Evolutionary conservation across 1,140 invertebrate genomes (phyloP).

Genomic region (Nixonia krombeini): DNA sequence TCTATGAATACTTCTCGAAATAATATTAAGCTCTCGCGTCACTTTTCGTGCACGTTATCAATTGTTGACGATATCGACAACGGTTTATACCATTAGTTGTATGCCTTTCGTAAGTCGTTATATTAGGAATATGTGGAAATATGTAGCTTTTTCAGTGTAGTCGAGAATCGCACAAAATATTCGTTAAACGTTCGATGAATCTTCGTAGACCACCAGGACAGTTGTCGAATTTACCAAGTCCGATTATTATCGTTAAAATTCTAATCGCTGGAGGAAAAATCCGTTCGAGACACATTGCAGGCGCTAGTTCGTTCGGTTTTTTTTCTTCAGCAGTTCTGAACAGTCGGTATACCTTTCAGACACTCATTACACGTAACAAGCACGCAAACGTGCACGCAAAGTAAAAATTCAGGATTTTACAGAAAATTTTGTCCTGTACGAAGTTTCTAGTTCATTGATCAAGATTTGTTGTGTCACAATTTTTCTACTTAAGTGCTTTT

Average conservation of each 20-base stretch:
- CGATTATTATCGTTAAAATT: slow-evolving; percentile 63
- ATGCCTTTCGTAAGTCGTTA: no score
- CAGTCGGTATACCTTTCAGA: slow-evolving; percentile 45
- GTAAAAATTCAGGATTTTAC: slow-evolving; percentile 55
- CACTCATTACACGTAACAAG: slow-evolving; percentile 36
- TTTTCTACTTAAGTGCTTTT: background rate
- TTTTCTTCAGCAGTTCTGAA: no score
- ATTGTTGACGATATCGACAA: no score
- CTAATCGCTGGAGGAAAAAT: slow-evolving; percentile 39
- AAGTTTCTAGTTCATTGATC: background rate
- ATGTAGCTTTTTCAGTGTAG: background rate
- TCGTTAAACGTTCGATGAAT: background rate
- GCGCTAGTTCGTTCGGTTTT: no score
- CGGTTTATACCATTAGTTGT: no score
- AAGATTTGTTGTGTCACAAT: background rate
- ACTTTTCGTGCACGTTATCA: no score
- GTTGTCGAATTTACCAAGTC: slow-evolving; percentile 46
- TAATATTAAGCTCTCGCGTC: no score
- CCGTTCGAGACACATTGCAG: no score
- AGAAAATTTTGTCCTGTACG: slow-evolving; percentile 23
- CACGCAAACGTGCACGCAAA: slow-evolving; percentile 35
- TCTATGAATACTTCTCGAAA: slow-evolving; percentile 12
- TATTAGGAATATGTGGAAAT: no score
- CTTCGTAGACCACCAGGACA: slow-evolving; percentile 28
- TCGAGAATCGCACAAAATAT: slow-evolving; percentile 6